These are phyloP conservation scores for Peromyscus eremicus DNA, from an alignment of 2,797 vertebrate genomes.

Conservation along the genomic window DNA sequence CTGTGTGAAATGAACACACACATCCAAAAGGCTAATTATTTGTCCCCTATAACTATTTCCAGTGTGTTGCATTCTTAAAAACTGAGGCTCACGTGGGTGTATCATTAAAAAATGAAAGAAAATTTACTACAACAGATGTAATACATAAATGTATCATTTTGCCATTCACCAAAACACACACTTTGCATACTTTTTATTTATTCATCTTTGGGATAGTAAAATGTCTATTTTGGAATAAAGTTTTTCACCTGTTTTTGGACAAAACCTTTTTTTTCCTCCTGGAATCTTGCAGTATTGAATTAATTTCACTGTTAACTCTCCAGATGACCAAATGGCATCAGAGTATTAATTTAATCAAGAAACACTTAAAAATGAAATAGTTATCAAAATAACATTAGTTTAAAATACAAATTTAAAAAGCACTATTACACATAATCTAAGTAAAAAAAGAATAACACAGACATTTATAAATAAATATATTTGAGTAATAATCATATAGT, in stretches of 20 bases:
- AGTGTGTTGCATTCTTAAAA: conserved; percentile 80
- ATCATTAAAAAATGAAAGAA: conserved; percentile 83
- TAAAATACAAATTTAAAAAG: conserved; percentile 64
- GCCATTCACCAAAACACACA: conserved; percentile 14
- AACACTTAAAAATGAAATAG: conserved; percentile 58
- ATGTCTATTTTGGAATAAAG: conserved; percentile 18
- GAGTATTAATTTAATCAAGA: conserved; percentile 62
- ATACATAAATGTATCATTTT: conserved; percentile 69
- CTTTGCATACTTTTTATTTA: conserved; percentile 60
- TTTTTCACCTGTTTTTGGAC: conserved; percentile 44
- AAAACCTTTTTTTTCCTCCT: not conserved
- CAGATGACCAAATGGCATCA: conserved; percentile 52
- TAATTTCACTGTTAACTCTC: not conserved
- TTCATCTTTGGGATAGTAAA: conserved; percentile 42
- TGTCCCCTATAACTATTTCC: conserved; percentile 85
- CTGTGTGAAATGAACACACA: conserved; percentile 82
- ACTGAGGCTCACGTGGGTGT: conserved; percentile 80
- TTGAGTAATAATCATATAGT: conserved; percentile 15
- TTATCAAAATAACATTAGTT: conserved; percentile 12
- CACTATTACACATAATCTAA: not conserved
- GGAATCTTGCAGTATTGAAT: conserved; percentile 24
- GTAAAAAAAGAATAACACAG: not conserved
- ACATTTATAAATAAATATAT: conserved; percentile 33
- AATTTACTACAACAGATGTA: conserved; percentile 76
- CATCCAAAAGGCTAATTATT: conserved; percentile 88